phyloP scores from a whole-genome alignment of 1,140 invertebrate species.

The Sipha flava region DNA sequence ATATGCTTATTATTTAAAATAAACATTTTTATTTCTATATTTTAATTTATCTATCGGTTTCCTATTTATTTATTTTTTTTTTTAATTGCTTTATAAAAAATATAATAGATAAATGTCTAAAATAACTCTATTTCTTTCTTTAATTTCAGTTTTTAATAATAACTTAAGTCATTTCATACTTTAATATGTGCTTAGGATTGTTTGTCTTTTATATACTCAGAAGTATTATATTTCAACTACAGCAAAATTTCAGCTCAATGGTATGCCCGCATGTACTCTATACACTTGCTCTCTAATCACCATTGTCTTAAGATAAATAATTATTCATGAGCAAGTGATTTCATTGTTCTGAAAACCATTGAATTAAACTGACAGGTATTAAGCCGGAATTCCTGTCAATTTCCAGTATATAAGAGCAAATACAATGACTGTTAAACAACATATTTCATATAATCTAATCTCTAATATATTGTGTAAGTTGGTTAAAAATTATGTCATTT shows the following conservation, averaged over 20 bases:
- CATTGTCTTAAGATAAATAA: slow-evolving; percentile 30
- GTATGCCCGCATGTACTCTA: background rate
- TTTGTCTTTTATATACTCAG: background rate
- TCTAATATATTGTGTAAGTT: background rate
- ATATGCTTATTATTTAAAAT: too few relatives aligned
- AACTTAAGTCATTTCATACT: too few relatives aligned
- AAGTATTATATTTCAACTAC: slow-evolving; percentile 1
- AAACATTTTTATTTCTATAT: too few relatives aligned
- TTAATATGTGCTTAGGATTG: background rate
- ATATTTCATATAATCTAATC: background rate
- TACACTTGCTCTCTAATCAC: background rate
- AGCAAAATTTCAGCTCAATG: background rate
- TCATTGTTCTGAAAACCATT: slow-evolving; percentile 23
- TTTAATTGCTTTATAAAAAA: too few relatives aligned
- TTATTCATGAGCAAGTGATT: background rate
- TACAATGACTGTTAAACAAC: background rate
- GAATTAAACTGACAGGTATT: slow-evolving; percentile 3
- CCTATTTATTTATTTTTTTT: too few relatives aligned
- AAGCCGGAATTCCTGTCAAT: background rate
- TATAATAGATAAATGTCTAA: too few relatives aligned
- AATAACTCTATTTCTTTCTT: too few relatives aligned
- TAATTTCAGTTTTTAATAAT: too few relatives aligned
- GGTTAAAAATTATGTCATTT: background rate
- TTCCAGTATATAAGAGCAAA: background rate
- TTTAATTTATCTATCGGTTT: too few relatives aligned